Conservation (phyloP, 1,140 invertebrate genomes). For the Choristoneura fumiferana region DNA sequence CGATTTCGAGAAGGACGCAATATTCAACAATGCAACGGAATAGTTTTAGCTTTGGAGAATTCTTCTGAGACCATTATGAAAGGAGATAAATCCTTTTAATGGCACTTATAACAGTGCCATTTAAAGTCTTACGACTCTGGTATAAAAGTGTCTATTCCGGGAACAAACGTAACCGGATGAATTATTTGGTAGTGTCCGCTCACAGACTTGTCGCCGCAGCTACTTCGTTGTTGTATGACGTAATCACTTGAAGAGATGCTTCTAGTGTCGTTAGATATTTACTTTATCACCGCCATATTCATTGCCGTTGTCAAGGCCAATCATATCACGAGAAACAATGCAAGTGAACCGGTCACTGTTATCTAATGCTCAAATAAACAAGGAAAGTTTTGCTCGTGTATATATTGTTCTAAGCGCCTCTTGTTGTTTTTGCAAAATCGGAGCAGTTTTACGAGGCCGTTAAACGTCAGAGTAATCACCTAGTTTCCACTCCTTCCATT, state of each 20-base stretch:
- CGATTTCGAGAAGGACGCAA: conserved; percentile 55
- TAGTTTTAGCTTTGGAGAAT: too few relatives aligned
- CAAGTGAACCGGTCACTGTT: background rate
- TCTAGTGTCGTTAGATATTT: conserved; percentile 12
- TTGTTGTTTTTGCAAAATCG: conserved; percentile 15
- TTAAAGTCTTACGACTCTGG: too few relatives aligned
- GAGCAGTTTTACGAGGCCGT: conserved; percentile 25
- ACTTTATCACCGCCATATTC: conserved; percentile 18
- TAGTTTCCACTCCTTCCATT: conserved; percentile 32
- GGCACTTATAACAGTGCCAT: too few relatives aligned
- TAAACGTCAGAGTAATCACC: conserved; percentile 16
- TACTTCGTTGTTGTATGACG: conserved; percentile 7
- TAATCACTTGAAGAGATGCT: conserved; percentile 14
- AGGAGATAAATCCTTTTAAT: too few relatives aligned
- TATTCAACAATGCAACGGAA: too few relatives aligned
- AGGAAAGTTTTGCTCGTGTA: conserved; percentile 8
- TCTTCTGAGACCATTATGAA: too few relatives aligned
- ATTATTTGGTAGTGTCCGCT: background rate
- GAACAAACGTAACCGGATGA: too few relatives aligned
- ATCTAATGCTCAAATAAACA: background rate
- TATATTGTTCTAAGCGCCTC: conserved; percentile 8
- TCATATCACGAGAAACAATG: conserved; percentile 8
- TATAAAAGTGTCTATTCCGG: too few relatives aligned
- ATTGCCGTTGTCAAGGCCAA: conserved; percentile 18
- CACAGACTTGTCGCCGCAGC: background rate